Base-by-base conservation (phyloP, 2,888 invertebrate genomes). In the Hemistola chrysoprasaria region DNA sequence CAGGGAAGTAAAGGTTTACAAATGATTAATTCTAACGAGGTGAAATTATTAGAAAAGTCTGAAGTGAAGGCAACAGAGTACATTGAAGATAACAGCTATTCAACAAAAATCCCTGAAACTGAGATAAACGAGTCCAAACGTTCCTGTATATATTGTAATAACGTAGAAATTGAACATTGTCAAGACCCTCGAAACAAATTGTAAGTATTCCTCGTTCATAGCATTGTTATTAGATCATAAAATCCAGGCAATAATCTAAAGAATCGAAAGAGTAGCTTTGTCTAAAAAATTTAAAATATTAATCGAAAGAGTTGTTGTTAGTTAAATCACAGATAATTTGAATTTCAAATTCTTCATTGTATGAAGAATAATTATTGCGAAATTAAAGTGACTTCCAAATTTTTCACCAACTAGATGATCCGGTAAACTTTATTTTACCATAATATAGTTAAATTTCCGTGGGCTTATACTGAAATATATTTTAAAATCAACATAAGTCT, bases 101-200 rank as follows among this genome's bases (percentile, higher is more conserved):
- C n/a, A n/a, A n/a, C n/a, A n/a, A n/a, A n/a, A n/a, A n/a, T 4
- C 16, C 2, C 2, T 16, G 16, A 16, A 16, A 4, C 8, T 27
- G 50, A 53, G 6, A n/a, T 21, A 0, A 30, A 32, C 30, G 48
- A 56, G 28, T 35, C 48, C 8, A 65, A 49, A 22, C 59, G 66
- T 34, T 74, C 79, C 1, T 84, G 84, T 47, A 73, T 84, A 44
- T 43, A 51, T 43, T 84, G 84, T 52, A 62, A 81, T 50, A 84
- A 82, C 56, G 57, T 79, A 3, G 48, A 38, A 1, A 30, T 47
- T 8, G 70, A 69, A 41, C 63, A 72, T 30, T 85, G 84, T 44
- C 59, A 53, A 51, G 57, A 69, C 22, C 82, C 83, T 2, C 59
- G 51, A 51, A 67, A 74, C 29, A 76, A 73, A 62, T 42, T 76